A percentile compares a stretch with the other conserved stretches of the same genome.
Conservation (phyloP, 2,797 vertebrate species). For the Syngnathus acus region DNA sequence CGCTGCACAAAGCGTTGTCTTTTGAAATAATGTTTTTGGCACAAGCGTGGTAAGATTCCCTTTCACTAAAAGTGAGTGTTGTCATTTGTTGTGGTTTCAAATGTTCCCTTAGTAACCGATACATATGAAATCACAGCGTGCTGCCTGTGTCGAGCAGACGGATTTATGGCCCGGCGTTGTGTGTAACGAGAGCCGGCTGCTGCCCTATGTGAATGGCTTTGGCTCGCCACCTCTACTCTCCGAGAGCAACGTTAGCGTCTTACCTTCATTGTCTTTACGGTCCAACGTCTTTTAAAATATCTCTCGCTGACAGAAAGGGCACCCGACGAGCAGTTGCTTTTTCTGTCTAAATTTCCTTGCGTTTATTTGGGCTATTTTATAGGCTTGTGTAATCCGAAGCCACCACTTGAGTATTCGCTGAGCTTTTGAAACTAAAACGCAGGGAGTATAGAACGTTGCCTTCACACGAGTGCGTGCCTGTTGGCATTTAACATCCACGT, state of each 20-base stretch:
- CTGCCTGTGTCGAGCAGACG: conserved; percentile 47
- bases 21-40: conserved; percentile 24
- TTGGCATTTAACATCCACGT: conserved; percentile 49
- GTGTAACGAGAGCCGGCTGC: conserved; percentile 59
- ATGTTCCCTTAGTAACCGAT: conserved; percentile 56
- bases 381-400: conserved; percentile 62
- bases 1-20: conserved; percentile 29
- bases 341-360: conserved; percentile 57
- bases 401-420: conserved; percentile 68
- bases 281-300: conserved; percentile 37
- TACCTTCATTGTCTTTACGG: conserved; percentile 45
- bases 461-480: conserved; percentile 36
- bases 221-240: conserved; percentile 49
- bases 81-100: conserved; percentile 55
- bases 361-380: conserved; percentile 75
- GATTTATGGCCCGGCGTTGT: conserved; percentile 56
- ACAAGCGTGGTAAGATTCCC: conserved; percentile 23
- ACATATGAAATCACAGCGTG: conserved; percentile 60
- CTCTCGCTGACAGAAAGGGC: conserved; percentile 46
- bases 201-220: conserved; percentile 44
- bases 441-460: conserved; percentile 58
- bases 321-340: conserved; percentile 52
- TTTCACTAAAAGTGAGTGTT: conserved; percentile 37
- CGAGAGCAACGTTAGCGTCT: conserved; percentile 43
- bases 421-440: conserved; percentile 69